phyloP scores from a whole-genome alignment of 92 coral and sea anemone genomes.

The Ricordea florida region DNA sequence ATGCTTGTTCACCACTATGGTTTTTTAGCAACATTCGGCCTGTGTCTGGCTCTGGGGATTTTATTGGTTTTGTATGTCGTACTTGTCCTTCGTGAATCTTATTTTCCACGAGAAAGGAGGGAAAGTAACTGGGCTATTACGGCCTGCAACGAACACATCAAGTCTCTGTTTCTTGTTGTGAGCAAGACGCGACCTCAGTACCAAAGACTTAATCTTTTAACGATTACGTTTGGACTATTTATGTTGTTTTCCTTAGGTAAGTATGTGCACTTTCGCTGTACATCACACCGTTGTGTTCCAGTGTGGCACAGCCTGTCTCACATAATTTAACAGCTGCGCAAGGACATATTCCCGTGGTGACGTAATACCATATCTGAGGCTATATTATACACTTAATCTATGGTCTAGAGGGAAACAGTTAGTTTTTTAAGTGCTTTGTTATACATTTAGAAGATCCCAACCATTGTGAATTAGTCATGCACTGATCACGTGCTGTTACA shows the following conservation, averaged over 20 bases:
- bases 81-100: conserved; percentile 76
- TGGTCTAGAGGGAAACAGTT: too few relatives aligned
- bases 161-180: conserved; percentile 51
- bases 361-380: too few relatives aligned
- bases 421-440: too few relatives aligned
- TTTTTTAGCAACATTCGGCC: conserved; percentile 79
- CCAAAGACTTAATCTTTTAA: conserved; percentile 60
- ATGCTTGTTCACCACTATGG: conserved; percentile 72
- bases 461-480: too few relatives aligned
- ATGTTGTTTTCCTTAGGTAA: conserved; percentile 61
- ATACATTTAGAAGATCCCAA: too few relatives aligned
- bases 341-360: too few relatives aligned
- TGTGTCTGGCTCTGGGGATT: conserved; percentile 58
- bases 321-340: too few relatives aligned
- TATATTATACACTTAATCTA: too few relatives aligned
- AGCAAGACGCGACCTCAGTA: conserved; percentile 59
- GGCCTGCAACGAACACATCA: conserved; percentile 63
- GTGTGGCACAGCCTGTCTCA: too few relatives aligned
- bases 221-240: conserved; percentile 62
- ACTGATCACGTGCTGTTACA: too few relatives aligned
- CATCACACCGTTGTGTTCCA: too few relatives aligned
- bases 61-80: conserved; percentile 52
- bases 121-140: conserved; percentile 46
- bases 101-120: conserved; percentile 41
- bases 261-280: conserved; percentile 35